phyloP scores from a whole-genome alignment of 1,140 invertebrate genomes.

The Drosophila lini region DNA sequence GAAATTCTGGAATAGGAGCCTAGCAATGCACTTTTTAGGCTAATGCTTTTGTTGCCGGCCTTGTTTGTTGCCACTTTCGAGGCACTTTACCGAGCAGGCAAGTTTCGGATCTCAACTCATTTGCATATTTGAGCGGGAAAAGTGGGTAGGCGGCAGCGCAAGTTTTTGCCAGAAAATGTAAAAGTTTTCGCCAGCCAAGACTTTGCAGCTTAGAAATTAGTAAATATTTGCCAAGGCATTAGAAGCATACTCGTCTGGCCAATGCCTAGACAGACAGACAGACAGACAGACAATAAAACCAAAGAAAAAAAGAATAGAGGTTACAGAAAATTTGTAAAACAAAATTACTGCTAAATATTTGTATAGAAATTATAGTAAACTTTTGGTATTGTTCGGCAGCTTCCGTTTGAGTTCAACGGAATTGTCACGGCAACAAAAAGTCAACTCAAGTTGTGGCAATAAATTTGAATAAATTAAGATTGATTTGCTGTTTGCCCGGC shows the following conservation, averaged over 20 bases:
- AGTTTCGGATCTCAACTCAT: constrained; percentile 50
- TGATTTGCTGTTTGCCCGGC: constrained; percentile 62
- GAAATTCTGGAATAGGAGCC: constrained; percentile 1
- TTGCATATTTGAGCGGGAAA: constrained; percentile 70
- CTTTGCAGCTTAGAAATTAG: constrained; percentile 48
- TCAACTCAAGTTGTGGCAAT: constrained; percentile 45
- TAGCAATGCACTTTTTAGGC: constrained; percentile 65
- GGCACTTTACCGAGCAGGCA: constrained; percentile 66
- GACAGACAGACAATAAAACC: background rate
- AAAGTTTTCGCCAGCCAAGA: constrained; percentile 12
- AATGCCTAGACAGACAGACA: constrained; percentile 30
- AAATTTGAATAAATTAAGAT: constrained; percentile 78
- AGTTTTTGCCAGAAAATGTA: constrained; percentile 58
- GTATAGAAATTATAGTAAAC: constrained; percentile 26
- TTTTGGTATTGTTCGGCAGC: constrained; percentile 38
- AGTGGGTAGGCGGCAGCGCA: constrained; percentile 1
- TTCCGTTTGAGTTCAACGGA: constrained; percentile 37
- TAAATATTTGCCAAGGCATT: constrained; percentile 51
- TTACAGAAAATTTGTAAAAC: background rate
- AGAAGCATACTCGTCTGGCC: constrained; percentile 34
- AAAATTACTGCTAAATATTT: constrained; percentile 46
- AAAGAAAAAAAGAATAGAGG: background rate
- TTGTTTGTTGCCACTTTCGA: constrained; percentile 56
- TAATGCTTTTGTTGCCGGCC: constrained; percentile 65
- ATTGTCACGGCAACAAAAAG: constrained; percentile 31